Conservation (phyloP, 2,888 invertebrate genomes). For the Acronicta aceris region DNA sequence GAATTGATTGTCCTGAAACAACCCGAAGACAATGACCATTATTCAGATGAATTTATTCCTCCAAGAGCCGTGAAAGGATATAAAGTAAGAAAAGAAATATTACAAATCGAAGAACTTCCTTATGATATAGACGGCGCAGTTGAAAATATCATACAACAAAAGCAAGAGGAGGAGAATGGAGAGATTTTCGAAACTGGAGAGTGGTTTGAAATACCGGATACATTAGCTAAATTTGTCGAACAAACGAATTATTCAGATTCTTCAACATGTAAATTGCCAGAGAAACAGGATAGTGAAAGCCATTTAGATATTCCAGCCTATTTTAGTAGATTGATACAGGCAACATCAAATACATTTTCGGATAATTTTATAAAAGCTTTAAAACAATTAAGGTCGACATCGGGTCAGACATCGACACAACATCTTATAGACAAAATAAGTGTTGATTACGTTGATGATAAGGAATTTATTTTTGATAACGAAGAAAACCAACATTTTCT, state of each 20-base stretch:
- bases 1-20: slow-evolving; percentile 31
- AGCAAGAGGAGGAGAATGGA: neutral
- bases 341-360: neutral
- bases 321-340: neutral
- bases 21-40: slow-evolving; percentile 11
- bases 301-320: slow-evolving; percentile 1
- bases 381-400: neutral
- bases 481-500: neutral
- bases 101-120: slow-evolving; percentile 13
- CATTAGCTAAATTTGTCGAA: neutral
- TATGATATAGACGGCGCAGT: neutral
- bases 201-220: slow-evolving; percentile 23
- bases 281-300: slow-evolving; percentile 9
- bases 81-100: slow-evolving; percentile 8
- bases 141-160: neutral
- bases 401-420: neutral
- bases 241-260: neutral
- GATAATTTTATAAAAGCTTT: neutral
- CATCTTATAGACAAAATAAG: neutral
- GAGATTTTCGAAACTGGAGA: slow-evolving; percentile 26
- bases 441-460: neutral
- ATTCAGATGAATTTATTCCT: slow-evolving; percentile 31
- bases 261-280: slow-evolving; percentile 6
- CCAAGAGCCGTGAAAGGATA: neutral
- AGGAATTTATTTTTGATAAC: neutral